phyloP scores from a whole-genome alignment of 2,113 vertebrate species.

The Capreolus pygargus region DNA sequence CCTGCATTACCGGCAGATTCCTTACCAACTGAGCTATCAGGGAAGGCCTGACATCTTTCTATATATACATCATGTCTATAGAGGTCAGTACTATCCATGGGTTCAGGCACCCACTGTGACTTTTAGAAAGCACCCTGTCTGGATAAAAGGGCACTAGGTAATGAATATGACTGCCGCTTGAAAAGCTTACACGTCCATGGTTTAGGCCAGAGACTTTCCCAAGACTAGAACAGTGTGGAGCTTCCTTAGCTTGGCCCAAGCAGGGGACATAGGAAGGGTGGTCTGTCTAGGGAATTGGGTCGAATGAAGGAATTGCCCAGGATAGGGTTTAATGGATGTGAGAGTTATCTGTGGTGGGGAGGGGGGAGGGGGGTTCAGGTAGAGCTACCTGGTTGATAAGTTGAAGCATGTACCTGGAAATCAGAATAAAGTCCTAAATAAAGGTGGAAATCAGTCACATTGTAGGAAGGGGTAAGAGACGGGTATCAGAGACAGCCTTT shows the following conservation, averaged over 20 bases:
- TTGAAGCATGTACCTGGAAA: not conserved
- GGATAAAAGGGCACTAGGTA: not conserved
- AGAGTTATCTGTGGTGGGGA: accelerated
- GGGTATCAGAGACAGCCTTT: not conserved
- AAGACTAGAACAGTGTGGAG: not conserved
- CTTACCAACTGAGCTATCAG: not conserved
- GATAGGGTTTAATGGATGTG: not conserved
- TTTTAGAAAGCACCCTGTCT: not conserved
- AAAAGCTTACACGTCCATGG: accelerated
- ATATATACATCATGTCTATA: accelerated
- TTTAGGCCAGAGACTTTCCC: not conserved
- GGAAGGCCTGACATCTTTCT: not conserved
- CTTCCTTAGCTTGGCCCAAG: not conserved
- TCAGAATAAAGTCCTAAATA: not conserved
- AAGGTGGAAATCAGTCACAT: not conserved
- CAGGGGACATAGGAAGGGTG: not conserved
- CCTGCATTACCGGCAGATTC: too few relatives aligned
- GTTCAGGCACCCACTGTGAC: not conserved
- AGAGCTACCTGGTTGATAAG: too few relatives aligned
- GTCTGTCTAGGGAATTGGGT: accelerated
- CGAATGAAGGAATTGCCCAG: too few relatives aligned
- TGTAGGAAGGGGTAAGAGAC: not conserved
- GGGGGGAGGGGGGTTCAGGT: accelerated
- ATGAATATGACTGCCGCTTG: accelerated
- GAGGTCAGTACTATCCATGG: not conserved